Conservation (phyloP, 2,888 invertebrate species). For the Xanthia icteritia region DNA sequence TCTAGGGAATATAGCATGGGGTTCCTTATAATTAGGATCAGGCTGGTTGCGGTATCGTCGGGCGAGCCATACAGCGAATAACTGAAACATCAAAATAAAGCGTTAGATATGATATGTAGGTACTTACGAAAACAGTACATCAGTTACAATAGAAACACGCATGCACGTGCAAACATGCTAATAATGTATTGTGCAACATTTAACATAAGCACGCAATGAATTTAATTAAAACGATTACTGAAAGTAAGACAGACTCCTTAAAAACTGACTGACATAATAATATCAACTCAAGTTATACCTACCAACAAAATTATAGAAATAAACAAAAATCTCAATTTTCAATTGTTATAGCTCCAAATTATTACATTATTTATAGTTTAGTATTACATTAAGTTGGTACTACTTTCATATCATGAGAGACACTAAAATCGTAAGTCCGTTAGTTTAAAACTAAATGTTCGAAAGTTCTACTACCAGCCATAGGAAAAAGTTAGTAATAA, state of each 20-base stretch:
- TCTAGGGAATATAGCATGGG: conserved; percentile 93
- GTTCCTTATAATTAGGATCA: conserved; percentile 93
- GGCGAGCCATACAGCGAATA: conserved; percentile 95
- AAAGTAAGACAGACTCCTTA: not conserved
- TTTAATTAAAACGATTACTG: conserved; percentile 10
- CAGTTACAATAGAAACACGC: conserved; percentile 35
- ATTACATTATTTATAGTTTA: not conserved
- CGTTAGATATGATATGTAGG: conserved; percentile 28
- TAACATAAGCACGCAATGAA: conserved; percentile 58
- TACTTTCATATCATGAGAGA: not conserved
- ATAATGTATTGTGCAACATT: conserved; percentile 34
- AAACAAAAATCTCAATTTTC: not conserved
- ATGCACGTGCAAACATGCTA: conserved; percentile 61
- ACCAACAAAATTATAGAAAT: not conserved
- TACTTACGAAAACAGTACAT: not conserved
- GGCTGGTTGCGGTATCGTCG: conserved; percentile 95
- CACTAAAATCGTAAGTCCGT: not conserved
- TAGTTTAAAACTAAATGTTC: not conserved
- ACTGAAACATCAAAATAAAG: conserved; percentile 88
- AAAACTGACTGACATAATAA: not conserved
- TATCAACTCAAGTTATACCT: not conserved
- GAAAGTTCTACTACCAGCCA: not conserved
- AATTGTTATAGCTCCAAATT: not conserved
- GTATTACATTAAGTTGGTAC: not conserved
- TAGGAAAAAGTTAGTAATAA: not conserved